phyloP scores from a whole-genome alignment of 2,113 vertebrate species.

The Rhinolophus sinicus region DNA sequence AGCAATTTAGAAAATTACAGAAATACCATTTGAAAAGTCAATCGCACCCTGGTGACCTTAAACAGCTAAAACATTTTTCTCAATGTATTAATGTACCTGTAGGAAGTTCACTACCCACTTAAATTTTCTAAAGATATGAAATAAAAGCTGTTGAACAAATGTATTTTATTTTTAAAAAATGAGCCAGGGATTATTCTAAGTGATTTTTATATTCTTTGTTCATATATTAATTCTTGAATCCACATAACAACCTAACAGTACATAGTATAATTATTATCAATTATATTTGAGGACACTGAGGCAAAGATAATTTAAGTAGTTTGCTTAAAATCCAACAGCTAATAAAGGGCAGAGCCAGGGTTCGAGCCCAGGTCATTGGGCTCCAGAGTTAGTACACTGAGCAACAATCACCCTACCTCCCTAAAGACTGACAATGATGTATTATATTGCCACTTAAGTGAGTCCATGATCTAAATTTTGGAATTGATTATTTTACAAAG shows the following conservation, averaged over 20 bases:
- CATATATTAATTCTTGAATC: background rate
- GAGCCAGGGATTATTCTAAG: background rate
- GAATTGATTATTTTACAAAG: background rate
- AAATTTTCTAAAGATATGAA: conserved; percentile 11
- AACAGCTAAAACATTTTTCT: background rate
- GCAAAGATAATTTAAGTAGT: background rate
- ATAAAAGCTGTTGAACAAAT: background rate
- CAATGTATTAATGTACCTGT: background rate
- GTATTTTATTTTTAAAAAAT: conserved; percentile 16
- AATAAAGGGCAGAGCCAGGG: background rate
- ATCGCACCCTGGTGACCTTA: background rate
- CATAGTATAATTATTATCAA: background rate
- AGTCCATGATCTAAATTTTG: background rate
- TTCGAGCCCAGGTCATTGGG: background rate
- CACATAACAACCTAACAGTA: background rate
- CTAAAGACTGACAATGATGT: background rate
- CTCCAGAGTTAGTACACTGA: background rate
- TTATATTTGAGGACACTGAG: background rate
- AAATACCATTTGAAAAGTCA: conserved; percentile 4
- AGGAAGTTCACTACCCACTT: background rate
- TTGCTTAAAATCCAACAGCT: background rate
- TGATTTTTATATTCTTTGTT: background rate
- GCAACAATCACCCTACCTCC: rapidly evolving
- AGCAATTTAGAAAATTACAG: background rate
- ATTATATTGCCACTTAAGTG: background rate